Conservation (phyloP, 2,888 invertebrate genomes). For the Germaria angustata region DNA sequence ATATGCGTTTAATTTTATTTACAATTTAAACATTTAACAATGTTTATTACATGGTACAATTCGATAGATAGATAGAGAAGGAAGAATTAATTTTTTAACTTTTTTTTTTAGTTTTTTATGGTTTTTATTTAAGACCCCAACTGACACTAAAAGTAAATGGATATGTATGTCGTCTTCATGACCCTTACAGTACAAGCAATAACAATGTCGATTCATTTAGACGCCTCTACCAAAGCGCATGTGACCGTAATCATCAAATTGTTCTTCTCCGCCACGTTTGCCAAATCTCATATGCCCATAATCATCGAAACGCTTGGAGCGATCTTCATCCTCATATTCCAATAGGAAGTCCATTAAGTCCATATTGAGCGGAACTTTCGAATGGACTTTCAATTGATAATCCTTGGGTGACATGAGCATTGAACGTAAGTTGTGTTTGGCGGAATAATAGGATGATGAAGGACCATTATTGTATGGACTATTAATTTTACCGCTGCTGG, state of each 20-base stretch:
- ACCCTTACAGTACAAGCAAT: too few species aligned
- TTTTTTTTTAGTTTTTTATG: too few species aligned
- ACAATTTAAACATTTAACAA: too few species aligned
- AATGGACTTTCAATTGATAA: conserved; percentile 71
- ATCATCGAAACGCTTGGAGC: conserved; percentile 84
- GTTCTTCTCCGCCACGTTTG: conserved; percentile 83
- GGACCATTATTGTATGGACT: conserved; percentile 12
- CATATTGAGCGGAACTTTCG: conserved; percentile 76
- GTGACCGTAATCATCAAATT: conserved; percentile 88
- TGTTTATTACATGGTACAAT: too few species aligned
- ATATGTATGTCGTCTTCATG: too few species aligned
- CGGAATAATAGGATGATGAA: conserved; percentile 35
- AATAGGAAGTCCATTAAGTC: conserved; percentile 76
- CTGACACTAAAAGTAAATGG: too few species aligned
- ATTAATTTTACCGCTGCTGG: conserved; percentile 29
- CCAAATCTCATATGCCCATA: conserved; percentile 87
- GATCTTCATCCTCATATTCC: conserved; percentile 75
- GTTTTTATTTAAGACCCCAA: too few species aligned
- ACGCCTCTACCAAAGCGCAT: conserved; percentile 85
- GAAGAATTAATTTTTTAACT: too few species aligned
- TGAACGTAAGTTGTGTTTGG: conserved; percentile 72
- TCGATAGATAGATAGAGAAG: too few species aligned
- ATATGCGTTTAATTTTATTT: too few species aligned
- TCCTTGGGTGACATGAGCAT: conserved; percentile 46
- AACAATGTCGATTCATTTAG: conserved; percentile 11